Conservation (phyloP, 2,797 vertebrate genomes). For the Myiotriccus ornatus region DNA sequence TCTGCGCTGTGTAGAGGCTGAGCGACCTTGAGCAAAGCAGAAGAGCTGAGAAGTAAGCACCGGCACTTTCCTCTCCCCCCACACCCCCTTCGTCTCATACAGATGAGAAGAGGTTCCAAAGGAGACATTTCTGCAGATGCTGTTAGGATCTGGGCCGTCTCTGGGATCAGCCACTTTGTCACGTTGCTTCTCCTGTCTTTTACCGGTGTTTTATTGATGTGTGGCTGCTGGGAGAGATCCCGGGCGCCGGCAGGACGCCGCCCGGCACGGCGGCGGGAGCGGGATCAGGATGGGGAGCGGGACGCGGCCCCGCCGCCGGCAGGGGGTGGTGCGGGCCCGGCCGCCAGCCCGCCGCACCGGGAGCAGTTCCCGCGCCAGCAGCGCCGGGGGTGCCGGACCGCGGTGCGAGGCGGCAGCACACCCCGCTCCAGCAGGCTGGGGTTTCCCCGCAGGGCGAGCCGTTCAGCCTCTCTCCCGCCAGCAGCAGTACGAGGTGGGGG, state of each 20-base stretch:
- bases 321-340: not conserved
- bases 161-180: not conserved
- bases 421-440: rapidly evolving
- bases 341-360: not conserved
- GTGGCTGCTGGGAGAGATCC: not conserved
- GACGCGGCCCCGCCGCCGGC: not conserved
- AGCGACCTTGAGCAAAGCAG: slow-evolving; percentile 11
- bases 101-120: not conserved
- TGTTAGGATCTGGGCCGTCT: no score
- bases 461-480: rapidly evolving
- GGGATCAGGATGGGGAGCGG: not conserved
- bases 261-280: not conserved
- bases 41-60: not conserved
- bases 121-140: not conserved
- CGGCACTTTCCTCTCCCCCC: not conserved
- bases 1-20: not conserved
- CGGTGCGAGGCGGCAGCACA: rapidly evolving
- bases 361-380: rapidly evolving
- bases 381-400: rapidly evolving
- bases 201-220: not conserved
- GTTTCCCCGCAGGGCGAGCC: rapidly evolving
- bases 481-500: rapidly evolving
- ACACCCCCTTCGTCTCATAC: rapidly evolving
- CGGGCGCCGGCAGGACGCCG: not conserved
- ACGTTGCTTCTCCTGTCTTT: rapidly evolving